A percentile compares a stretch with the other conserved stretches of the same genome.
These are phyloP conservation scores for Lytechinus pictus DNA, from an alignment of 35 echinoderm and acorn worm species.

Conservation along the genomic window DNA sequence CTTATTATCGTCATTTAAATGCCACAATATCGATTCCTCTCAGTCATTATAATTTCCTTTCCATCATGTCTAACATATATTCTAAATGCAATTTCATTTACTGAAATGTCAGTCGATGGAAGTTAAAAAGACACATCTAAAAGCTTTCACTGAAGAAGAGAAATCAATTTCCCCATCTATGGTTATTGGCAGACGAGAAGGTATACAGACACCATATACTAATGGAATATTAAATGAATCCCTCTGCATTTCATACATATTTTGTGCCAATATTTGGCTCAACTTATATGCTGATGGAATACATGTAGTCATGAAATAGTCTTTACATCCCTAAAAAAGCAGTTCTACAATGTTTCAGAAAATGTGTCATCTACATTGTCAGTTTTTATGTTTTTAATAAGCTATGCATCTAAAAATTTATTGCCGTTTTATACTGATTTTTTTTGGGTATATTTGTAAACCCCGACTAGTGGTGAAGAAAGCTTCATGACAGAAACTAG, in stretches of 20 bases:
- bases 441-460: too few species aligned
- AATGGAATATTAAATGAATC: background rate
- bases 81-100: too few species aligned
- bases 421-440: too few species aligned
- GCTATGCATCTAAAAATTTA: too few species aligned
- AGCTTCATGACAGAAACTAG: too few species aligned
- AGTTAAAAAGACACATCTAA: too few species aligned
- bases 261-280: background rate
- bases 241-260: background rate
- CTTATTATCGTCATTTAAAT: too few species aligned
- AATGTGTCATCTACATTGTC: background rate
- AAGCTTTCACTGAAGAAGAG: background rate
- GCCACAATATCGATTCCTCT: too few species aligned
- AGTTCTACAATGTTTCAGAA: background rate
- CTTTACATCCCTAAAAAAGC: background rate
- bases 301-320: background rate
- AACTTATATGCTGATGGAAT: background rate
- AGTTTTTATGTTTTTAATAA: background rate
- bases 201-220: background rate
- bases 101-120: too few species aligned
- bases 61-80: too few species aligned
- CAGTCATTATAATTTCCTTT: too few species aligned
- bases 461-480: too few species aligned
- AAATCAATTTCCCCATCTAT: background rate
- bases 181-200: background rate